Conservation (phyloP, 2,113 vertebrate species). For the Poeciliopsis turrubarensis region DNA sequence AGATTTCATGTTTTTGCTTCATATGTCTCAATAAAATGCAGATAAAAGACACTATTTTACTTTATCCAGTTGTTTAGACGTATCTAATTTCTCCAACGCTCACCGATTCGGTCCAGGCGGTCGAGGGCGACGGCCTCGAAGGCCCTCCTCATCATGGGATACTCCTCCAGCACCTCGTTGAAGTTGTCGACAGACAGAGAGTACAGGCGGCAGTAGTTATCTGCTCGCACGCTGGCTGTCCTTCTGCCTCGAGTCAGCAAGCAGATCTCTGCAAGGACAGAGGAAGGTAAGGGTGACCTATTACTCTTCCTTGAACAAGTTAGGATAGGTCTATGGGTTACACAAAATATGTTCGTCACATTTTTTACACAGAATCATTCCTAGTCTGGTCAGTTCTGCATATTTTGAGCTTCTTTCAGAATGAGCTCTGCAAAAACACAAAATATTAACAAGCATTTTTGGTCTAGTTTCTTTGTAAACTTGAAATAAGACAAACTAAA, state of each 20-base stretch:
- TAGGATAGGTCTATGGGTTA: no score
- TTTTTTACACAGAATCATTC: no score
- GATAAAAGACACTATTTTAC: background rate
- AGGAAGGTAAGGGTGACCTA: background rate
- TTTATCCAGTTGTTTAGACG: background rate
- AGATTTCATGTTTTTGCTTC: no score
- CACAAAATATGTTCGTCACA: no score
- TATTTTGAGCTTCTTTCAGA: no score
- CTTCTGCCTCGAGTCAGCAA: conserved; percentile 92
- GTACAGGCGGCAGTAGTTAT: conserved; percentile 97
- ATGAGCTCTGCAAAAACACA: no score
- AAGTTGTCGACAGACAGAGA: conserved; percentile 97
- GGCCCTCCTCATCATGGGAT: conserved; percentile 96
- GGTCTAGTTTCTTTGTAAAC: no score
- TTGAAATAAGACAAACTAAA: no score
- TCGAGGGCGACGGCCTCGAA: conserved; percentile 96
- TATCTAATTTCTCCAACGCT: conserved; percentile 46
- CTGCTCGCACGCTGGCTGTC: conserved; percentile 92
- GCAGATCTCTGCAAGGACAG: conserved; percentile 88
- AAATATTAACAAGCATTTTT: no score
- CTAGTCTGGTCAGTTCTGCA: no score
- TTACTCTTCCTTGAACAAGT: no score
- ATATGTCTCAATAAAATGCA: no score
- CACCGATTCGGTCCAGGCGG: conserved; percentile 94
- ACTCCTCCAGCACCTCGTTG: conserved; percentile 96